phyloP scores from a whole-genome alignment of 2,113 vertebrate species.

The Toxotes jaculatrix region DNA sequence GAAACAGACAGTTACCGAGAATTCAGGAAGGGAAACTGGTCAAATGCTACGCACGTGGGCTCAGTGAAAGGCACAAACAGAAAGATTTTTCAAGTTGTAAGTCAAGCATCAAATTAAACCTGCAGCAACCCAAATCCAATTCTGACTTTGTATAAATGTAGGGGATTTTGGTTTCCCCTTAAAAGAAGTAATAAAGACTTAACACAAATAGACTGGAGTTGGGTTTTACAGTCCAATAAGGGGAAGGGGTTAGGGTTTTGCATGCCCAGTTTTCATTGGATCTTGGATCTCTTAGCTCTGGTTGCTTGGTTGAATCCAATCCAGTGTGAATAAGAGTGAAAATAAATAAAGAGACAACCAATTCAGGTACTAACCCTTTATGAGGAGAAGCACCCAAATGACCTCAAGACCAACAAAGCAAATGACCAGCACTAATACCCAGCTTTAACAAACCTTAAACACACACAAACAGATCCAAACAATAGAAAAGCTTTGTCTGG shows the following conservation, averaged over 20 bases:
- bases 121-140: slow-evolving; percentile 58
- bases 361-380: background rate
- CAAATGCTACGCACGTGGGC: slow-evolving; percentile 31
- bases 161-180: background rate
- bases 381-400: background rate
- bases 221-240: slow-evolving; percentile 54
- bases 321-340: background rate
- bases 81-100: background rate
- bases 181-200: background rate
- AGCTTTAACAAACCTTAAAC: background rate
- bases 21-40: background rate
- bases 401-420: slow-evolving; percentile 22
- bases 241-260: background rate
- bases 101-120: slow-evolving; percentile 34
- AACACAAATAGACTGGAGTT: slow-evolving; percentile 29
- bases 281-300: slow-evolving; percentile 6
- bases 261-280: slow-evolving; percentile 30
- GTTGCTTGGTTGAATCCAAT: slow-evolving; percentile 12
- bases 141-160: background rate
- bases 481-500: slow-evolving; percentile 18
- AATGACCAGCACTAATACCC: slow-evolving; percentile 26
- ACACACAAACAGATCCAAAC: background rate
- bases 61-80: slow-evolving; percentile 4
- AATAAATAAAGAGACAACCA: background rate
- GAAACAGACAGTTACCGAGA: background rate